Conservation (phyloP, 2,888 invertebrate species). For the Ormyrus rosae region DNA sequence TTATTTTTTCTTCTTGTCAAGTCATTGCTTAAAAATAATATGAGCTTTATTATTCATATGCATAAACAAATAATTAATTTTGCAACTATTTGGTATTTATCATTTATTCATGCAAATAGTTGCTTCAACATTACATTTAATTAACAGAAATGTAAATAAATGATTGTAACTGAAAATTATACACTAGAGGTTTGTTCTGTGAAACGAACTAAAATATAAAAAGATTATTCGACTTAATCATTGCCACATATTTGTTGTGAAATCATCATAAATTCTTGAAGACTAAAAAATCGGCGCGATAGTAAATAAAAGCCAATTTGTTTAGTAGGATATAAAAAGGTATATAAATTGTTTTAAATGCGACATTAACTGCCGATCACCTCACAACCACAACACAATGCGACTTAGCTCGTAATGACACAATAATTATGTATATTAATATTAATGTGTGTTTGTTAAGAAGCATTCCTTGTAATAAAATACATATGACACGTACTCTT, state of each 20-base stretch:
- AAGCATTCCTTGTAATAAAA: slow-evolving; percentile 70
- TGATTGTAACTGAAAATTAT: slow-evolving; percentile 36
- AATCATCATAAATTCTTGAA: slow-evolving; percentile 5
- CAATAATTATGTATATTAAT: slow-evolving; percentile 65
- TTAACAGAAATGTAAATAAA: slow-evolving; percentile 53
- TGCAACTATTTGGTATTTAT: slow-evolving; percentile 15
- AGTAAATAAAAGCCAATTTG: slow-evolving; percentile 18
- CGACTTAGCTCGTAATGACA: slow-evolving; percentile 61
- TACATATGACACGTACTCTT: slow-evolving; percentile 56
- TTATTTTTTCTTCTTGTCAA: slow-evolving; percentile 27
- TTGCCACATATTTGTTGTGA: background rate
- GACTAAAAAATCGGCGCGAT: slow-evolving; percentile 20
- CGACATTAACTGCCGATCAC: slow-evolving; percentile 36
- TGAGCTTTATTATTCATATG: slow-evolving; percentile 22
- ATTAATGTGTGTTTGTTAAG: slow-evolving; percentile 65
- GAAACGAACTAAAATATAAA: background rate
- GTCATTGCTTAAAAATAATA: slow-evolving; percentile 22
- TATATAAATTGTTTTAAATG: slow-evolving; percentile 35
- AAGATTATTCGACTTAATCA: background rate
- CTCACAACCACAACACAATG: slow-evolving; percentile 42
- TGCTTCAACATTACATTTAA: slow-evolving; percentile 10
- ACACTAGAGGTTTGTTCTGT: slow-evolving; percentile 8
- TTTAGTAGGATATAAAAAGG: slow-evolving; percentile 10
- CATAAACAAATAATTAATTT: slow-evolving; percentile 27
- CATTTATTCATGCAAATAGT: slow-evolving; percentile 31